phyloP scores from a whole-genome alignment of 2,113 vertebrate genomes.

The Anarhynchus alexandrinus region DNA sequence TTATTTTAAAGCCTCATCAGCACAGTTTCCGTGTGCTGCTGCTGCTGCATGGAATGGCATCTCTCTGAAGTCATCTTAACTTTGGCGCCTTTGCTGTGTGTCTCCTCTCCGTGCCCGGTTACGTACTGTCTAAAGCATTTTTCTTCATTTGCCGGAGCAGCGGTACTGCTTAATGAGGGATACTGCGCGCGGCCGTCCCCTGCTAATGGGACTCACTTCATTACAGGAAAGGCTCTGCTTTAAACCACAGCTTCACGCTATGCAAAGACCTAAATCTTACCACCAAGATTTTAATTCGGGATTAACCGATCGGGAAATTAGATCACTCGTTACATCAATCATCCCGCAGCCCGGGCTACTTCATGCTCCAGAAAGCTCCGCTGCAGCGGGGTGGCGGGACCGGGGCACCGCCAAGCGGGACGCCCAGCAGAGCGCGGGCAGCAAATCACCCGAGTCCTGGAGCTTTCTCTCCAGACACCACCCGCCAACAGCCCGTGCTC shows the following conservation, averaged over 20 bases:
- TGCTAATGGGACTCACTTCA: neutral
- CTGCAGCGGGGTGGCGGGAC: neutral
- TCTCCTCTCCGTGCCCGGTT: neutral
- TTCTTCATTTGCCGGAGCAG: neutral
- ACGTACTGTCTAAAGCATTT: neutral
- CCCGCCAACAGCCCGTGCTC: neutral
- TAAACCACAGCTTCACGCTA: neutral
- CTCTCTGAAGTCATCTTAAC: neutral
- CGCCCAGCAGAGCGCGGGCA: neutral
- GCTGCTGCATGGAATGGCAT: neutral
- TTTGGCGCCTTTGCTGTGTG: neutral
- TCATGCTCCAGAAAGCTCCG: neutral
- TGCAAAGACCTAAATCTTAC: neutral
- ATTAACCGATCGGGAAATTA: slow-evolving; percentile 42
- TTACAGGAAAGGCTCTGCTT: neutral
- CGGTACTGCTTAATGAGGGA: neutral
- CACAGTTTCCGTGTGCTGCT: neutral
- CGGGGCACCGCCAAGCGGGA: neutral
- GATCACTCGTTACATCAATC: neutral
- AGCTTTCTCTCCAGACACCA: neutral
- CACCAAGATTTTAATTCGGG: slow-evolving; percentile 16
- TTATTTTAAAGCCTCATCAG: neutral
- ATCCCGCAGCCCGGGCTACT: neutral
- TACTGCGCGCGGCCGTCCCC: rapidly evolving
- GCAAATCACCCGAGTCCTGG: neutral